Percentiles rank a stretch among this genome's conserved stretches.
Evolutionary conservation across 1,140 invertebrate genomes (phyloP).

Genomic region (Anastatus disparis): DNA sequence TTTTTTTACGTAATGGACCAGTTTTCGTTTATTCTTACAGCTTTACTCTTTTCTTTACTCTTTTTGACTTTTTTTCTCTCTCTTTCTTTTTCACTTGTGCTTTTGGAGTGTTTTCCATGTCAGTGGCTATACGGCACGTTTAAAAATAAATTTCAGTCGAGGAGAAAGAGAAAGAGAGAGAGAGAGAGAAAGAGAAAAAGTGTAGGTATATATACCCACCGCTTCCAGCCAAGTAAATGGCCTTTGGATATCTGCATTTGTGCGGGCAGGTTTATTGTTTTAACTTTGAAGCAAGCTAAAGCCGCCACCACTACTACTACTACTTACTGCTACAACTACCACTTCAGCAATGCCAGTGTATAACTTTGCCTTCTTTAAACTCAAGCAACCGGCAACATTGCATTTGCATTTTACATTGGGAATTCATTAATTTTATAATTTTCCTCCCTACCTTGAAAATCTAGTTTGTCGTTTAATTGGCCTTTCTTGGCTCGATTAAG

Average conservation of each 20-base stretch:
- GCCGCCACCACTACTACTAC: no score
- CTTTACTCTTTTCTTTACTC: neutral
- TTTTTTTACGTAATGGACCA: constrained; percentile 36
- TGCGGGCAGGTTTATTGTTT: constrained; percentile 35
- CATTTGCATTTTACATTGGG: constrained; percentile 48
- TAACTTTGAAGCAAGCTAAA: constrained; percentile 25
- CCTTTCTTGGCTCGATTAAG: neutral
- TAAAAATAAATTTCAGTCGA: constrained; percentile 31
- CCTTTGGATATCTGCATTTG: constrained; percentile 36
- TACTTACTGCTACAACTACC: no score
- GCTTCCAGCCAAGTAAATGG: constrained; percentile 31
- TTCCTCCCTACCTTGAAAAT: constrained; percentile 14
- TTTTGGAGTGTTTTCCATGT: constrained; percentile 32
- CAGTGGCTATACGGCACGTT: constrained; percentile 21
- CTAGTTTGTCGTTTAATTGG: constrained; percentile 12
- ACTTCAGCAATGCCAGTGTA: no score
- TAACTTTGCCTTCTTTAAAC: no score
- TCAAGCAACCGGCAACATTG: constrained; percentile 40
- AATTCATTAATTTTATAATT: constrained; percentile 38
- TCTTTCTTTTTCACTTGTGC: neutral
- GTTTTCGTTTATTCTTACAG: constrained; percentile 24
- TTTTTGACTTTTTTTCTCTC: neutral
- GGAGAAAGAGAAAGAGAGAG: neutral
- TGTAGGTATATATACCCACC: no score
- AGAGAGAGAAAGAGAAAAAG: no score